Base-by-base conservation (phyloP, 2,888 invertebrate species). In the Ischnus inquisitorius region DNA sequence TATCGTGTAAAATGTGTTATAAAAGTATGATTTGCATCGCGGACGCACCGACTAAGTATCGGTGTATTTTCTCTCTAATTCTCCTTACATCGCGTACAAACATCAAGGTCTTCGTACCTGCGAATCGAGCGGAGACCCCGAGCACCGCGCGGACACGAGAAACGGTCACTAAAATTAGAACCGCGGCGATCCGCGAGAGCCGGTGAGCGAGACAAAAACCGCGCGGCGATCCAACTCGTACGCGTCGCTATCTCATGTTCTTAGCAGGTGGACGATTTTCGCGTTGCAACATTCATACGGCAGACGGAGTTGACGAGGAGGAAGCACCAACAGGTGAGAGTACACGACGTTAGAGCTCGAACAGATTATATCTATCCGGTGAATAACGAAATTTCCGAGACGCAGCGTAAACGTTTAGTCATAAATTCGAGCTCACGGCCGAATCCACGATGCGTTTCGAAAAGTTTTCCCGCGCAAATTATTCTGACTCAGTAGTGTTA, bases 111-210 rank as follows among this genome's bases (percentile, higher is more conserved):
- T 67, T 57, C 67, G 67, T 62, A 74, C 74, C 48, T 65, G 65
- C 54, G 54, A 39, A 69, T 28, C 75, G 19, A 28, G 16, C 41
- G 51, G 68, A 72, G 39, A 54, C 57, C 72, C 46, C 67, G 57
- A 60, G 72, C 67, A 14, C 39, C 22, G 65, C 16, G 54, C 25
- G 62, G 54, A 41, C 54, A 34, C 67, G 57, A 46, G 65, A 43
- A 57, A 34, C 57, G 57, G 79, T 67, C n/a, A 74, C 67, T 79
- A 79, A 74, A 67, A 60, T 79, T 79, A 79, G 79, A 54, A 46
- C 46, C 8, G 34, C 34, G 12, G 10, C 54, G 54, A 54, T 54
- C 34, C 54, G 22, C 22, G 54, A 54, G 54, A 54, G 54, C 54
- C 22, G 19, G 19, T 54, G 10, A 54, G 54, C 54, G 54, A 22